Evolutionary conservation across 2,797 vertebrate genomes (phyloP).

Genomic region (Enteromius trimaculatus): DNA sequence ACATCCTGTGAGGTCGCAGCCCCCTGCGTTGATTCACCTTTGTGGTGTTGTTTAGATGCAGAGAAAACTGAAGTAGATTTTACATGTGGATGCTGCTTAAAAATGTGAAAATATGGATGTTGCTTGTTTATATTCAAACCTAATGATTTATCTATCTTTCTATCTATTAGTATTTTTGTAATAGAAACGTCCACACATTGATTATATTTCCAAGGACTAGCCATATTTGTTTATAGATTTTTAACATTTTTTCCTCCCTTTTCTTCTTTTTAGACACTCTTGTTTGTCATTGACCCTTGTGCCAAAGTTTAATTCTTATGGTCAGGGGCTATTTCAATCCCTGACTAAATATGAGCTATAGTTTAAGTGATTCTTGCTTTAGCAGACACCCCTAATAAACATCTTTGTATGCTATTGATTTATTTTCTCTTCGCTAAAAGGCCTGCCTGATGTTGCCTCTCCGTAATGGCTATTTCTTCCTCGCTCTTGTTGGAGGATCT

Average conservation of each 20-base stretch:
- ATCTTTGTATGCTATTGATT: conserved; percentile 70
- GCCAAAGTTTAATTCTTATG: not conserved
- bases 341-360: conserved; percentile 16
- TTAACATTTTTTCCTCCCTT: no score
- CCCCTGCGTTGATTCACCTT: not conserved
- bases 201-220: not conserved
- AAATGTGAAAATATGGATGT: not conserved
- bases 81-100: not conserved
- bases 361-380: conserved; percentile 8
- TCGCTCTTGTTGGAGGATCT: conserved; percentile 42
- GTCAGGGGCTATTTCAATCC: not conserved
- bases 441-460: conserved; percentile 26
- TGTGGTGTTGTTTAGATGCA: conserved; percentile 1
- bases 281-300: conserved; percentile 3
- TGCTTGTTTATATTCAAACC: not conserved
- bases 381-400: conserved; percentile 47
- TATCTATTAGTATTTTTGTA: not conserved
- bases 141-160: not conserved
- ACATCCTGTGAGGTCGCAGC: conserved; percentile 27
- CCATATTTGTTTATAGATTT: not conserved
- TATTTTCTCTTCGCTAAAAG: conserved; percentile 54
- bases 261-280: not conserved
- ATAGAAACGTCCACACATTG: not conserved
- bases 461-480: conserved; percentile 43
- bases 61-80: not conserved